Evolutionary conservation across 2,113 vertebrate genomes (phyloP), one percentile per base, ranked within the genome.

Genomic region (Halichoerus grypus): DNA sequence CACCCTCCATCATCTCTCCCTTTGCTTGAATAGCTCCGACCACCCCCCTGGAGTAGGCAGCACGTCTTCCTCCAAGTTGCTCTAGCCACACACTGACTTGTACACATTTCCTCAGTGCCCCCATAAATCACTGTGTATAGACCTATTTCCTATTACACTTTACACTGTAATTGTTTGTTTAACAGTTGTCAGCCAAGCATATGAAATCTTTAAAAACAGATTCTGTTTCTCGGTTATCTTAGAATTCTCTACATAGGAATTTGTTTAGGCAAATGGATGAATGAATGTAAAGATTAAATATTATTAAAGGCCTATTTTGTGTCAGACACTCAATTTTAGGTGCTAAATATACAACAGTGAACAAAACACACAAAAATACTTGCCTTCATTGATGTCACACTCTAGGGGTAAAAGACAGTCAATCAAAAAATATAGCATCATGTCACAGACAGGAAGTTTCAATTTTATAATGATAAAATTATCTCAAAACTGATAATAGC

Each of bases 241-340:
- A 46, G 33, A 61, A 36, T 81, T 28, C 2, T 63, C n/a, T 83
- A 14, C 24, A 0, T 49, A n/a, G 31, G 4, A 31, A 61, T 76
- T 69, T 82, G 42, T 74, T 81, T 88, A 94, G 65, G 4, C 24
- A 21, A 95, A 72, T 4, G 5, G 36, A 33, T 69, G 39, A 82
- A 22, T 92, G n/a, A 88, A 71, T 81, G 24, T 79, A 86, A 87
- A 91, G 19, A 77, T 59, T 16, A 88, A n/a, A 92, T 36, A 79
- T 76, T 61, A 39, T 15, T n/a, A 21, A 74, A 82, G 26, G 1
- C 42, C 42, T 74, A 4, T n/a, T 76, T 39, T 77, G 21, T 46
- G n/a, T 28, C 22, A 81, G 51, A 19, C 8, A 36, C 24, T 74
- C 22, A 39, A 0, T 76, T 92, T 28, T 74, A 42, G 33, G 2